Evolutionary conservation across 2,113 vertebrate genomes (phyloP), one percentile per base, ranked within the genome.

Genomic region (Urocolius indicus): DNA sequence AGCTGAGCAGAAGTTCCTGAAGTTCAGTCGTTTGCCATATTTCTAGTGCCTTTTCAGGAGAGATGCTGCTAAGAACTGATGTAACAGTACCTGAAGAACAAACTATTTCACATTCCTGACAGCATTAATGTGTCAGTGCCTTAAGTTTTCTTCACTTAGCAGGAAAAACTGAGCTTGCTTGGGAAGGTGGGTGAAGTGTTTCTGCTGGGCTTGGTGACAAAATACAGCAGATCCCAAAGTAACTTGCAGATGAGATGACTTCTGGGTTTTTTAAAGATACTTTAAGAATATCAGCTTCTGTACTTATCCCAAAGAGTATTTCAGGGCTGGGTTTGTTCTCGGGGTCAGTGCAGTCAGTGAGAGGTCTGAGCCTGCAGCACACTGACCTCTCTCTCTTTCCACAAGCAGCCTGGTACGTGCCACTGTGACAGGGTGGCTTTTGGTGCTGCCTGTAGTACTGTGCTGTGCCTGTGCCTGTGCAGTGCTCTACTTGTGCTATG

Each of bases 21-120:
- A 72, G 75, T 79, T 88, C n/a, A 6, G 2, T 46, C 58, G 43
- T 61, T 84, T 91, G 86, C 84, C 67, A 45, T 32, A 32, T 93
- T 32, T 84, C 73, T 76, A 93, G 97, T 98, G 97, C 97, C 97
- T 97, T 95, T 96, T 85, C 46, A 45, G 84, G 87, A 91, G 74
- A 94, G 72, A 82, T 95, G 88, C 88, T 94, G 95, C 97, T 94
- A 91, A 78, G 72, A 89, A 27, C 92, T 87, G 86, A n/a, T 94
- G 0, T 57, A 63, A 79, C 79, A 88, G 90, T 34, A 20, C 49
- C 16, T 4, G n/a, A 79, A 91, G 93, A 97, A 93, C 93, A 85
- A 94, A 91, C 11, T 57, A 5, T 86, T 91, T 67, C 49, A 93
- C 73, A 61, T 93, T 97, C 90, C 94, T 95, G 90, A 84, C 89